These are phyloP conservation scores for Yponomeuta evonymella DNA, from an alignment of 2,888 invertebrate species.

Conservation along the genomic window DNA sequence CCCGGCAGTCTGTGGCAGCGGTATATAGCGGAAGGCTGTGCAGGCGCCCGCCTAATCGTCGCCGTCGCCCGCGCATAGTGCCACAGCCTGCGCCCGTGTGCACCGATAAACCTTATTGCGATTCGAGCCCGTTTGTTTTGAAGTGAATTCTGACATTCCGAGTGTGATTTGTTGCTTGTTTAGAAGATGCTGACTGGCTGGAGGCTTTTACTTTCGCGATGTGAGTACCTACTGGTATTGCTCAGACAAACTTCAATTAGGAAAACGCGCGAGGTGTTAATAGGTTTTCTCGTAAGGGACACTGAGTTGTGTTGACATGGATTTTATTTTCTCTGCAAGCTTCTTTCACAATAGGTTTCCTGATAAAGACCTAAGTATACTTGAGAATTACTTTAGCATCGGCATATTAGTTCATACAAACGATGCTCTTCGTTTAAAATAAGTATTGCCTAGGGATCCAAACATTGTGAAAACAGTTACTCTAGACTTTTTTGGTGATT, in stretches of 20 bases:
- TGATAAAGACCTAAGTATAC: too few species aligned
- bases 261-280: neutral
- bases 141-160: neutral
- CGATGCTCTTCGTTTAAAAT: too few species aligned
- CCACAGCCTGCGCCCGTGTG: conserved; percentile 24
- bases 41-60: conserved; percentile 59
- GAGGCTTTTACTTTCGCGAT: conserved; percentile 61
- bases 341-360: too few species aligned
- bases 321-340: neutral
- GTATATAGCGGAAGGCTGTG: conserved; percentile 53
- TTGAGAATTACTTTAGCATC: too few species aligned
- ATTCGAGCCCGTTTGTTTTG: conserved; percentile 1
- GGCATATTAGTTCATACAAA: too few species aligned
- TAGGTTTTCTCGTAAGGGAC: neutral
- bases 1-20: conserved; percentile 23
- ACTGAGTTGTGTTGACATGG: neutral
- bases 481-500: too few species aligned
- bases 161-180: neutral
- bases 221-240: conserved; percentile 41
- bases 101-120: conserved; percentile 19
- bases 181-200: conserved; percentile 62
- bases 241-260: neutral
- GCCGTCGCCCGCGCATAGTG: conserved; percentile 15
- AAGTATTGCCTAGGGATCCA: too few species aligned
- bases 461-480: too few species aligned